A percentile compares a stretch with the other conserved stretches of the same genome.
Conservation (phyloP, 2,888 invertebrate species). For the Plagodis dolabraria region DNA sequence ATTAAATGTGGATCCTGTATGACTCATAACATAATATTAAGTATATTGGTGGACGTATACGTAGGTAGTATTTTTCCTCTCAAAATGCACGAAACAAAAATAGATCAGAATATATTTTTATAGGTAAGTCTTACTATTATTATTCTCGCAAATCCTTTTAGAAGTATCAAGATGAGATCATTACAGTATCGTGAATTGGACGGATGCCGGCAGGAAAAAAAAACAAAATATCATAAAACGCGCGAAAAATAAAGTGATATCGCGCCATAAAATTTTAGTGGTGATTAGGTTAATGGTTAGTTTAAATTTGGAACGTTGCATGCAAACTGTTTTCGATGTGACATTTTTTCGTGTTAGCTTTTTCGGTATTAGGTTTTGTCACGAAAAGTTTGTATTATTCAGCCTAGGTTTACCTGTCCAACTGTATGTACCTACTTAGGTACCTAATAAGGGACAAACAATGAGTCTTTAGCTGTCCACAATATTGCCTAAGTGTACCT, state of each 20-base stretch:
- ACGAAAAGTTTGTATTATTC: constrained; percentile 35
- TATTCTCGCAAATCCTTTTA: no score
- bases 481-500: constrained; percentile 1
- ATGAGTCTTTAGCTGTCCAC: constrained; percentile 21
- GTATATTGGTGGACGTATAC: no score
- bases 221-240: not conserved
- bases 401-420: constrained; percentile 23
- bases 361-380: constrained; percentile 35
- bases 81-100: no score
- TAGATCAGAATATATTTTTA: no score
- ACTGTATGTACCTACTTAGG: constrained; percentile 1
- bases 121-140: no score
- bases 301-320: constrained; percentile 35
- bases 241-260: not conserved
- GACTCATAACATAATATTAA: no score
- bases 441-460: constrained; percentile 23
- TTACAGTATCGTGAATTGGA: constrained; percentile 13
- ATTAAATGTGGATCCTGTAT: no score
- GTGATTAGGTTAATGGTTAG: constrained; percentile 12
- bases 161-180: constrained; percentile 18
- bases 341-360: constrained; percentile 29
- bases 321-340: constrained; percentile 28
- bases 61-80: no score
- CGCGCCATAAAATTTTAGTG: constrained; percentile 12
- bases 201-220: constrained; percentile 12